Evolutionary conservation across 1,140 invertebrate genomes (phyloP), one percentile per base, ranked within the genome.

Genomic region (Papilio polyxenes): DNA sequence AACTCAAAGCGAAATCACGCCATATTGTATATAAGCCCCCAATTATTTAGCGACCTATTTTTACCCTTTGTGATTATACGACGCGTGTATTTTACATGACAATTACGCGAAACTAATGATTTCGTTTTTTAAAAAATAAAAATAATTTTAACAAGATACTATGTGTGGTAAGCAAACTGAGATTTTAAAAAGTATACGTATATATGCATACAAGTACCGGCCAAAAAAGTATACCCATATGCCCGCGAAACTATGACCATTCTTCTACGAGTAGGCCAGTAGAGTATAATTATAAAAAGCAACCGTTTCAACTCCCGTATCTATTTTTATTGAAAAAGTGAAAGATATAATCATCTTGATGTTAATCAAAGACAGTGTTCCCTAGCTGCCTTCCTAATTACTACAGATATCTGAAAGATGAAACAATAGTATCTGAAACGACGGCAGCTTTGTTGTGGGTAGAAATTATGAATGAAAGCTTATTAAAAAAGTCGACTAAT

Each of bases 1-100:
- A 78, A 76, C 11, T 76, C 48, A 53, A 20, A 76, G 75, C 75
- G 65, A 72, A 72, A 72, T 72, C 65, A 72, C 65, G 65, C 65
- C 13, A 72, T 72, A 72, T 72, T 72, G 11, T 72, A 23, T 72
- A 69, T 69, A 31, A 31, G 15, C 31, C 23, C 31, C 65, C 65
- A 72, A 72, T 72, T 72, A 72, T 72, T 37, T 37, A 15, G 65
- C 13, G 65, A 72, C 65, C 65, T 72, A 37, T 72, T 72, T 65
- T 72, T 72, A 31, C 23, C 62, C 62, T 40, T 9, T 37, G 65
- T 72, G 37, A 72, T 72, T 72, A 72, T 72, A 72, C 65, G 56
- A 72, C 31, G 13, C 23, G 23, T 72, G 65, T 72, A 37, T 72
- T 31, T 72, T 15, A 37, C 65, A 13, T 72, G 31, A 72, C 31